phyloP scores from a whole-genome alignment of 2,113 vertebrate genomes.

The Chaetodon trifascialis region DNA sequence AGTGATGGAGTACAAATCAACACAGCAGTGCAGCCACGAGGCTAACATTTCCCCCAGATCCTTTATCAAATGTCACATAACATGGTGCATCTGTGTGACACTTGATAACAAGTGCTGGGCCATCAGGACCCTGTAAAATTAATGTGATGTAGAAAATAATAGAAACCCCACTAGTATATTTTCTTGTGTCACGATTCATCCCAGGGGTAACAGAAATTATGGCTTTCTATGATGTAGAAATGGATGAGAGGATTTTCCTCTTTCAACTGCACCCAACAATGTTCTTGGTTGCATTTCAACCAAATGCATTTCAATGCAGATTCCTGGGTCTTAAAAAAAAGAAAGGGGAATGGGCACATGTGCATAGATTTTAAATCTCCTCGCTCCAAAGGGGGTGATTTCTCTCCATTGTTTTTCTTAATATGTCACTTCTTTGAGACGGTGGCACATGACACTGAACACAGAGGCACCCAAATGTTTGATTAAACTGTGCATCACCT shows the following conservation, averaged over 20 bases:
- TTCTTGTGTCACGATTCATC: background rate
- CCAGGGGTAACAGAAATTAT: background rate
- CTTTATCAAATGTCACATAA: conserved; percentile 41
- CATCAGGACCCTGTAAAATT: background rate
- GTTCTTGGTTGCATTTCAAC: conserved; percentile 43
- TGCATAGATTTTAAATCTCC: conserved; percentile 34
- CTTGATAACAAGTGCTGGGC: conserved; percentile 12
- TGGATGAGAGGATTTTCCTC: conserved; percentile 5
- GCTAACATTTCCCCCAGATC: conserved; percentile 51
- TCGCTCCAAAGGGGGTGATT: conserved; percentile 45
- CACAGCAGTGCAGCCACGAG: conserved; percentile 25
- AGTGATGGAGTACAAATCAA: conserved; percentile 59
- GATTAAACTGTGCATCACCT: conserved; percentile 68
- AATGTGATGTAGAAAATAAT: background rate
- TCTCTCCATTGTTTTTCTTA: conserved; percentile 56
- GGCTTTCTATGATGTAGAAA: conserved; percentile 3
- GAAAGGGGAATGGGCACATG: conserved; percentile 4
- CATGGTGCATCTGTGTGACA: conserved; percentile 17
- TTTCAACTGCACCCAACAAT: conserved; percentile 31
- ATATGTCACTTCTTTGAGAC: conserved; percentile 67
- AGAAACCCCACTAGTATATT: background rate
- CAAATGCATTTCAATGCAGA: conserved; percentile 20
- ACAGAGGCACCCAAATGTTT: conserved; percentile 71
- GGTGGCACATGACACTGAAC: conserved; percentile 67
- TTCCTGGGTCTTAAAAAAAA: background rate